Evolutionary conservation across 2,888 invertebrate species (phyloP).

Genomic region (Metallyticus violacea): DNA sequence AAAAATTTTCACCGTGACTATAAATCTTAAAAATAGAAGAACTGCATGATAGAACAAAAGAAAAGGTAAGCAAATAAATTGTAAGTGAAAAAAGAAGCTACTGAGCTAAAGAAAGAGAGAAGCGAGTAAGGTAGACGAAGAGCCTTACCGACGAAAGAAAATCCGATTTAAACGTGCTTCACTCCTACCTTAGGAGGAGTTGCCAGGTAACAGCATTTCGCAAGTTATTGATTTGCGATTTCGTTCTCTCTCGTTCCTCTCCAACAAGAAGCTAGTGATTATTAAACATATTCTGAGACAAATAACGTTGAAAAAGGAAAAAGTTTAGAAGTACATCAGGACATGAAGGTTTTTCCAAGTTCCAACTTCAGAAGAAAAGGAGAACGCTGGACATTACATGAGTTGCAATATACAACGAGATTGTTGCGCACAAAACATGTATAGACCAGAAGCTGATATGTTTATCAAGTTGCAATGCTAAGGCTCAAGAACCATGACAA

Average conservation of each 20-base stretch:
- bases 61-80: background rate
- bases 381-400: no score
- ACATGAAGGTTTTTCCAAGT: no score
- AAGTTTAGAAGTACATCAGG: background rate
- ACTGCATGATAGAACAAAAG: background rate
- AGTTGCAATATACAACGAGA: no score
- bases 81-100: background rate
- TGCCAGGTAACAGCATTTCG: background rate
- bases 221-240: background rate
- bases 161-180: background rate
- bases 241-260: background rate
- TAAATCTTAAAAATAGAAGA: background rate
- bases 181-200: background rate
- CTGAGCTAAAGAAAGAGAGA: background rate
- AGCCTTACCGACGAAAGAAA: background rate
- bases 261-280: background rate
- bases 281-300: background rate
- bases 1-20: background rate
- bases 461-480: no score
- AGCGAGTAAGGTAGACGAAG: background rate
- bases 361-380: no score
- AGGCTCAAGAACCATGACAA: no score
- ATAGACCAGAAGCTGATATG: no score
- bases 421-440: no score
- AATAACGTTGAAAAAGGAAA: background rate